Percentiles rank a stretch among this genome's conserved stretches.
Conservation (phyloP, 2,797 vertebrate species). For the Myotis daubentonii region DNA sequence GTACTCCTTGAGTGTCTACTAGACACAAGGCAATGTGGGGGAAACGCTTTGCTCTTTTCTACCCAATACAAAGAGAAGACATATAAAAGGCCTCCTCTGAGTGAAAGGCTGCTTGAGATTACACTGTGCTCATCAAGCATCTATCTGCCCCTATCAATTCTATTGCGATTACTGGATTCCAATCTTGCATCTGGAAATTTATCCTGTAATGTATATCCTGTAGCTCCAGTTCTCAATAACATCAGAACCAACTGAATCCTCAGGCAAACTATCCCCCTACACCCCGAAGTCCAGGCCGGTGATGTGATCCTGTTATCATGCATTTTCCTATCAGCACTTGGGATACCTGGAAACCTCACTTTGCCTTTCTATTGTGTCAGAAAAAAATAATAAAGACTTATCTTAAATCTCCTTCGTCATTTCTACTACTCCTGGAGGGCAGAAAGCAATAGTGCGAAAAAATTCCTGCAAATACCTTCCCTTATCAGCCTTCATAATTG, state of each 20-base stretch:
- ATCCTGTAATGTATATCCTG: not conserved
- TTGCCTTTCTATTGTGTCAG: not conserved
- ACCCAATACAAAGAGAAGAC: slow-evolving; percentile 21
- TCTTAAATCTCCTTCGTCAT: slow-evolving; percentile 63
- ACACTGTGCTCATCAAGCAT: not conserved
- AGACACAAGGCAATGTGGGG: not conserved
- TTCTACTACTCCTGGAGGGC: slow-evolving; percentile 57
- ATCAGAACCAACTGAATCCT: slow-evolving; percentile 42
- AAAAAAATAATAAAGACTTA: not conserved
- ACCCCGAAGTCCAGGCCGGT: not conserved
- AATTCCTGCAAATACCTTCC: slow-evolving; percentile 63
- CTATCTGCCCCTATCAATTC: not conserved
- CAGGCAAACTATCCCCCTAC: not conserved
- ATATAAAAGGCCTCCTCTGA: not conserved
- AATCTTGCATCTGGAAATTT: slow-evolving; percentile 19
- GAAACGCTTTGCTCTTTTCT: not conserved
- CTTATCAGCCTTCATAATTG: slow-evolving; percentile 64
- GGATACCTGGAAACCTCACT: not conserved
- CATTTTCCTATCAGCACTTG: not conserved
- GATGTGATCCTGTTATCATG: not conserved
- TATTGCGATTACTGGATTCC: not conserved
- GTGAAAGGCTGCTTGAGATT: slow-evolving; percentile 19
- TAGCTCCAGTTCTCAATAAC: slow-evolving; percentile 39
- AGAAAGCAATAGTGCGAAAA: slow-evolving; percentile 50
- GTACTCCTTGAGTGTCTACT: not conserved